Evolutionary conservation across 2,113 vertebrate species (phyloP), one percentile per base, ranked within the genome.

Genomic region (Centropus bengalensis): DNA sequence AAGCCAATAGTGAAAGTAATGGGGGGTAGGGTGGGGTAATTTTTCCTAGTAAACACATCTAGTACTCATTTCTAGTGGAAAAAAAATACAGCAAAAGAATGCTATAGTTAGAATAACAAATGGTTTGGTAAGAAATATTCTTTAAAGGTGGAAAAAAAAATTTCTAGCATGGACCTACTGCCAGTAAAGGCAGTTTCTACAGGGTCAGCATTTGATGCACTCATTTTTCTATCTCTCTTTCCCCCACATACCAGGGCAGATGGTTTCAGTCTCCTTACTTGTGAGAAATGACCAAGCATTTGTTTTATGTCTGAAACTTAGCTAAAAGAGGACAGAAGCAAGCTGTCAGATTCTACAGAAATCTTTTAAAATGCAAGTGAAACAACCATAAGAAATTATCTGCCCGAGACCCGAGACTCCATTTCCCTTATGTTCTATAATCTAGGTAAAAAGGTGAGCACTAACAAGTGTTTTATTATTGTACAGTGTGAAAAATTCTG

Each of bases 91-190:
- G 19, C 15, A 33, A 63, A 78, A 85, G 22, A 23, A 36, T 80
- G 3, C 36, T 91, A 47, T 94, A 82, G 83, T 86, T 94, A 91
- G 79, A 77, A 77, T 42, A 85, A 45, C 42, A 88, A 59, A 71
- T 91, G 70, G 36, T 74, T 95, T 96, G 82, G 51, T 68, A 91
- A 80, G 51, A 91, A 91, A 80, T 86, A 73, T 21, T 33, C n/a
- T 82, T 36, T 82, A 63, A 88, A 95, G 71, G 71, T 93, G 71
- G 36, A 24, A 94, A 82, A 14, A 91, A 24, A 86, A 95, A 93
- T 36, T 88, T 80, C 64, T 77, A 80, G 14, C 5, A 54, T 32
- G 14, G 19, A 79, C n/a, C 30, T 76, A 40, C 26, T 77, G 59
- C 68, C 85, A 94, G 32, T 12, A 88, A 79, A 88, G 19, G 14